phyloP scores from a whole-genome alignment of 2,113 vertebrate genomes.

The Psephotus haematonotus region DNA sequence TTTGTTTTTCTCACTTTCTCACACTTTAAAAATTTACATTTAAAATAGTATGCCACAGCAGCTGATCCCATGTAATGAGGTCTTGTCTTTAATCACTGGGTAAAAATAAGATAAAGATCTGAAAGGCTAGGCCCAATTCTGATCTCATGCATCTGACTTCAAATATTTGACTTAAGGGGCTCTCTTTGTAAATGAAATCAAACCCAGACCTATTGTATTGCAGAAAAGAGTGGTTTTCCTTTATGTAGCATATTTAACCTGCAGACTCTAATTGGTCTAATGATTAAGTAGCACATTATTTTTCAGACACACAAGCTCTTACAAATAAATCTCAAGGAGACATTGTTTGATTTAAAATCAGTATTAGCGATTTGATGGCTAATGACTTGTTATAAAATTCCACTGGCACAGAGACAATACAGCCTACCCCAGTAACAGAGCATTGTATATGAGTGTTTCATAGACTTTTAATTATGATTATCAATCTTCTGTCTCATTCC shows the following conservation, averaged over 20 bases:
- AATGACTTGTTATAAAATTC: slow-evolving; percentile 47
- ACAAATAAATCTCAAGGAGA: slow-evolving; percentile 32
- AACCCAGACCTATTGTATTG: not conserved
- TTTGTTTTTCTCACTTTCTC: slow-evolving; percentile 1
- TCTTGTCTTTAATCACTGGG: not conserved
- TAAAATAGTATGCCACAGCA: not conserved
- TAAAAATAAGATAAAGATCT: not conserved
- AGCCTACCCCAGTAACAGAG: not conserved
- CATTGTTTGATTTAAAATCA: slow-evolving; percentile 49
- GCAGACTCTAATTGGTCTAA: slow-evolving; percentile 13
- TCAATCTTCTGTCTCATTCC: slow-evolving; percentile 23
- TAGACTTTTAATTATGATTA: slow-evolving; percentile 42
- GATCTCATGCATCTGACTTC: not conserved
- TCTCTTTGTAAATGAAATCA: not conserved
- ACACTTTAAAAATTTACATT: not conserved
- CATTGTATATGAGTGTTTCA: not conserved
- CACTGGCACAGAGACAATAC: not conserved
- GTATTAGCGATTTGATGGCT: slow-evolving; percentile 32
- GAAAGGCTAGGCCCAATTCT: not conserved
- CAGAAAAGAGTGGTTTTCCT: not conserved
- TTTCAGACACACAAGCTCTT: slow-evolving; percentile 36
- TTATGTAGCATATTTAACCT: not conserved
- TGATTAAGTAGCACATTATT: slow-evolving; percentile 60
- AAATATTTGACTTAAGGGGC: not conserved
- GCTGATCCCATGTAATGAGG: not conserved